A percentile compares a stretch with the other conserved stretches of the same genome.
Evolutionary conservation across 2,113 vertebrate species (phyloP).

Genomic region (Pogonocichla stellata): DNA sequence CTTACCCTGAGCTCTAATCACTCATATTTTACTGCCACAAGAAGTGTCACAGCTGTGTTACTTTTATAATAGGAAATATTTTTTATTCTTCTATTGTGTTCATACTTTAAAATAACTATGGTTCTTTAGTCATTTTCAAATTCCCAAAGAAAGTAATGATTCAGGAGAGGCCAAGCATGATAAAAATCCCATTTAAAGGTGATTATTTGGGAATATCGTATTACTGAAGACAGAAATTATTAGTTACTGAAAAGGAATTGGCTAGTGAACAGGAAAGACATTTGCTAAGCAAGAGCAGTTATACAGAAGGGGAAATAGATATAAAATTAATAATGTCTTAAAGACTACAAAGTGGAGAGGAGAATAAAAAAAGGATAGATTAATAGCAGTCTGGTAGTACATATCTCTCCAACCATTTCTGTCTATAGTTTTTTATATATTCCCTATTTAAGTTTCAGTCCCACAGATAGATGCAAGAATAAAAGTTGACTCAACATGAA

Average conservation of each 20-base stretch:
- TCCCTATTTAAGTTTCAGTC: neutral
- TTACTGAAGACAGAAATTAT: neutral
- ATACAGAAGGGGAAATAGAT: neutral
- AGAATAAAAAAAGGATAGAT: neutral
- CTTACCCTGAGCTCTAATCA: neutral
- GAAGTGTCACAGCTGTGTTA: neutral
- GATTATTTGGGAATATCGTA: neutral
- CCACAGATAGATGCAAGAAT: neutral
- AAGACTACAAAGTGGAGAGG: neutral
- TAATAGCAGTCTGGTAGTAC: neutral
- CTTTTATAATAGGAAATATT: neutral
- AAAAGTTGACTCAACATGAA: slow-evolving; percentile 29
- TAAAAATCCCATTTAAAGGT: neutral
- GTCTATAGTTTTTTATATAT: neutral
- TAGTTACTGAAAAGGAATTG: neutral
- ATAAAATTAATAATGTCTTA: neutral
- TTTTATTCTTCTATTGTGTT: neutral
- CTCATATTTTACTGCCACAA: neutral
- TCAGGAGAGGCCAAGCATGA: neutral
- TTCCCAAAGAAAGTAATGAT: neutral
- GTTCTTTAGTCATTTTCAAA: neutral
- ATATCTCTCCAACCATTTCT: neutral
- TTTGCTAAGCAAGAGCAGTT: neutral
- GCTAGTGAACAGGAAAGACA: neutral
- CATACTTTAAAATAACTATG: neutral